A percentile compares a stretch with the other conserved stretches of the same genome.
These are phyloP conservation scores for Drosophila equinoxialis DNA, from an alignment of 1,140 invertebrate genomes.

Conservation along the genomic window DNA sequence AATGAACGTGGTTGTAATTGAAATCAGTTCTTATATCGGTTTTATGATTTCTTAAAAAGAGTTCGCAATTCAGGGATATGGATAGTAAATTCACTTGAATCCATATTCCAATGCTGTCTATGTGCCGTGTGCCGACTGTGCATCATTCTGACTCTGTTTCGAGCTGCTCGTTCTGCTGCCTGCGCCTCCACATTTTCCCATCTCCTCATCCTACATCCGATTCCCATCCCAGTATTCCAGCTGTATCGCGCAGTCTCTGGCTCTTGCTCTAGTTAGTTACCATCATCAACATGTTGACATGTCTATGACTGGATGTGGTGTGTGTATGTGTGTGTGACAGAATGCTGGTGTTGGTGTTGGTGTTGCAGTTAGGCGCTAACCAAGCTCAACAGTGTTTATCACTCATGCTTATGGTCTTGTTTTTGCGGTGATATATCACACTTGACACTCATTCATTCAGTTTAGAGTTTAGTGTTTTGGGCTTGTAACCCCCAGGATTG, in stretches of 20 bases:
- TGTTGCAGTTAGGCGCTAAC: constrained; percentile 52
- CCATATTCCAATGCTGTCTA: too few relatives aligned
- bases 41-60: too few relatives aligned
- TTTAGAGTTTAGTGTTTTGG: constrained; percentile 75
- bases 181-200: constrained; percentile 27
- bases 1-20: too few relatives aligned
- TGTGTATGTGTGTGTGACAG: constrained; percentile 39
- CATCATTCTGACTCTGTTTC: constrained; percentile 53
- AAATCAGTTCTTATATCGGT: too few relatives aligned
- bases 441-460: constrained; percentile 83
- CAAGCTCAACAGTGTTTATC: constrained; percentile 80
- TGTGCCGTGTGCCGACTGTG: constrained; percentile 45
- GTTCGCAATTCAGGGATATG: background rate
- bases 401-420: constrained; percentile 81
- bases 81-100: too few relatives aligned
- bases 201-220: constrained; percentile 6
- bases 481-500: constrained; percentile 47
- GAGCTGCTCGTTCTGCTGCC: constrained; percentile 48
- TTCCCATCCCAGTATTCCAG: constrained; percentile 20
- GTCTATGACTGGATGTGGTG: constrained; percentile 72
- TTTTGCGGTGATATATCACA: constrained; percentile 83
- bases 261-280: constrained; percentile 74
- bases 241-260: constrained; percentile 44
- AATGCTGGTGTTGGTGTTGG: constrained; percentile 27
- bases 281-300: constrained; percentile 82